Conservation (phyloP, 2,888 invertebrate genomes). For the Polymixis lichenea region DNA sequence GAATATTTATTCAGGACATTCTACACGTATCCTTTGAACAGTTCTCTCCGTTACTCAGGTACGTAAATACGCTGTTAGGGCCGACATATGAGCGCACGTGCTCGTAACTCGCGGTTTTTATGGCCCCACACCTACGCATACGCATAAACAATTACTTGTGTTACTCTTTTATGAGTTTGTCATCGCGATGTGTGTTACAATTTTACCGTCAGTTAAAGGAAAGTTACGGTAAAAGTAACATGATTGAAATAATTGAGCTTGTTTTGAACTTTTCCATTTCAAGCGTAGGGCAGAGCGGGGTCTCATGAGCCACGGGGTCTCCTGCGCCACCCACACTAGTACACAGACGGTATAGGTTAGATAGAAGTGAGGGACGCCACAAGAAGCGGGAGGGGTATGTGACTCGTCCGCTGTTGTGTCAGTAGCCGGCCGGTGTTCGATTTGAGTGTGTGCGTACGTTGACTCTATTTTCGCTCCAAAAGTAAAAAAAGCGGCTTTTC, state of each 20-base stretch:
- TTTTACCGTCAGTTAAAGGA: constrained; percentile 18
- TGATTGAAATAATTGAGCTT: background rate
- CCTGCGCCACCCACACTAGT: no score
- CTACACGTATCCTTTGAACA: constrained; percentile 47
- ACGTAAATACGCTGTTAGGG: constrained; percentile 66
- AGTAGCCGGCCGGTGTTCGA: no score
- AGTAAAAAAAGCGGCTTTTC: no score
- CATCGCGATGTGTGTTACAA: constrained; percentile 44
- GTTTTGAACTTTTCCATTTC: no score
- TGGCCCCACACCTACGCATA: constrained; percentile 69
- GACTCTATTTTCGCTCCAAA: no score
- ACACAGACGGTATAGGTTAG: no score
- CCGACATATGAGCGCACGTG: constrained; percentile 62
- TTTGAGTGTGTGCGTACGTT: no score
- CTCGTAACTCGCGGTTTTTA: constrained; percentile 70
- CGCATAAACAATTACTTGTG: constrained; percentile 65
- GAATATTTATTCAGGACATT: constrained; percentile 24
- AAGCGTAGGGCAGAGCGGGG: no score
- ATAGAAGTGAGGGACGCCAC: no score
- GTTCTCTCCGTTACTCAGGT: constrained; percentile 68
- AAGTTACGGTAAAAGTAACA: background rate
- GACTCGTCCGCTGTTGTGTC: no score
- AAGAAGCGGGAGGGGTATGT: no score
- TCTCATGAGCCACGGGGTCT: no score
- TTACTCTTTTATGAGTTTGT: constrained; percentile 55